These are phyloP conservation scores for Nylanderia fulva DNA, from an alignment of 1,140 invertebrate genomes.

Conservation along the genomic window DNA sequence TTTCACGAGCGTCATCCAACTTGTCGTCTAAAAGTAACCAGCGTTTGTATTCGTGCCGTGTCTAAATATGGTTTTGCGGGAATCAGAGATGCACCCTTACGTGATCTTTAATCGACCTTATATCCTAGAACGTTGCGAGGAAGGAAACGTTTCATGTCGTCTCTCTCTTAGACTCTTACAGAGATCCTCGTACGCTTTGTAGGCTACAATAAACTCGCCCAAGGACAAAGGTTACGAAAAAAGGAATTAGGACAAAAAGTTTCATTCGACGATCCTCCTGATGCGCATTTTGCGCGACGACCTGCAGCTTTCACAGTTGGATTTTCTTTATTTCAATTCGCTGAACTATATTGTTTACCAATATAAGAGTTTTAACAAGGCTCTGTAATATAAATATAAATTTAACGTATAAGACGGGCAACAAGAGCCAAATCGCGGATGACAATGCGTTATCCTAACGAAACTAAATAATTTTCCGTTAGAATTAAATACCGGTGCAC, in stretches of 20 bases:
- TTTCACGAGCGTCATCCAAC: conserved; percentile 27
- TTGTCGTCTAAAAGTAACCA: conserved; percentile 58
- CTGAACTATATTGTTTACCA: too few relatives aligned
- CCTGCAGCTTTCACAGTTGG: background rate
- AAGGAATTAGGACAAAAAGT: conserved; percentile 64
- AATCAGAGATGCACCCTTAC: conserved; percentile 42
- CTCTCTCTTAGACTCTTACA: background rate
- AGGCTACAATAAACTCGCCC: conserved; percentile 2
- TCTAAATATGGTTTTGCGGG: conserved; percentile 67
- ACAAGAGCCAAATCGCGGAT: too few relatives aligned
- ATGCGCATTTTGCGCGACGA: background rate
- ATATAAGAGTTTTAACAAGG: too few relatives aligned
- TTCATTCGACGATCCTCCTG: conserved; percentile 32
- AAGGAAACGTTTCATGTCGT: background rate
- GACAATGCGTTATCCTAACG: too few relatives aligned
- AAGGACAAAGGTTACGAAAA: conserved; percentile 25
- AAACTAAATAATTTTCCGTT: too few relatives aligned
- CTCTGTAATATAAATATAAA: too few relatives aligned
- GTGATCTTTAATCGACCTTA: background rate
- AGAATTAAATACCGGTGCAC: too few relatives aligned
- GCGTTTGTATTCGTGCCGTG: background rate
- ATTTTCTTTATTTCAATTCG: background rate
- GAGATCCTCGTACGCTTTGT: background rate
- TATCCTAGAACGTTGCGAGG: conserved; percentile 9
- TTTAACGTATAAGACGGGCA: too few relatives aligned